Percentiles rank a stretch among this genome's conserved stretches.
Evolutionary conservation across 2,888 invertebrate species (phyloP).

Genomic region (Platypus cylindrus): DNA sequence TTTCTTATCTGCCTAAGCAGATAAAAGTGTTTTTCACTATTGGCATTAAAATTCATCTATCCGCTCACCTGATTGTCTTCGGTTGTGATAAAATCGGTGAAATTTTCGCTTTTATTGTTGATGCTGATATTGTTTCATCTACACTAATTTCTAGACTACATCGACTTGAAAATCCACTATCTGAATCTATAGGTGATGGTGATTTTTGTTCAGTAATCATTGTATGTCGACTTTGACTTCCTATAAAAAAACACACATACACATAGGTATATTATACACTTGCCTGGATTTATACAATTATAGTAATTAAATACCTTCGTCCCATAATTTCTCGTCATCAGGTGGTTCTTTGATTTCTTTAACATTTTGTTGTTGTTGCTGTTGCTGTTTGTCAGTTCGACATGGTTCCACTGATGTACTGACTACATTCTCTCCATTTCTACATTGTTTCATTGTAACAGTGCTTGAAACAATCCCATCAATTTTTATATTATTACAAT

Average conservation of each 20-base stretch:
- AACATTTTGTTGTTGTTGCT: constrained; percentile 10
- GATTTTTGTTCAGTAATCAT: constrained; percentile 16
- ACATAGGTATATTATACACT: background rate
- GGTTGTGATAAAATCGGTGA: constrained; percentile 71
- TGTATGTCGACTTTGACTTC: constrained; percentile 6
- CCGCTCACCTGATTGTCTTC: constrained; percentile 65
- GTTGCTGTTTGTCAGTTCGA: constrained; percentile 19
- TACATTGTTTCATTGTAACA: constrained; percentile 17
- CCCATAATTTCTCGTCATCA: constrained; percentile 16
- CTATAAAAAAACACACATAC: constrained; percentile 1
- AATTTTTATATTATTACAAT: constrained; percentile 7
- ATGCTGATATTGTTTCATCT: constrained; percentile 22
- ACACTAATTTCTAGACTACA: constrained; percentile 19
- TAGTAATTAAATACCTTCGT: constrained; percentile 7
- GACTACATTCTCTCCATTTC: constrained; percentile 15
- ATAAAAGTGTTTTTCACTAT: no score
- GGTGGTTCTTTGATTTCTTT: constrained; percentile 11
- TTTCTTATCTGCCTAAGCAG: no score
- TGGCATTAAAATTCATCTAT: background rate
- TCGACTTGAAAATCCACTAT: constrained; percentile 28
- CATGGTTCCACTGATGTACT: constrained; percentile 18
- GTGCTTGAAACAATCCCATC: constrained; percentile 5
- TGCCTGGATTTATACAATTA: background rate
- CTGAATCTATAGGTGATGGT: constrained; percentile 28
- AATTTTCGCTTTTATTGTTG: constrained; percentile 38